Percentiles rank a stretch among this genome's conserved stretches.
Conservation (phyloP, 53 echinoderm and acorn worm genomes). For the Zoroaster sp. region DNA sequence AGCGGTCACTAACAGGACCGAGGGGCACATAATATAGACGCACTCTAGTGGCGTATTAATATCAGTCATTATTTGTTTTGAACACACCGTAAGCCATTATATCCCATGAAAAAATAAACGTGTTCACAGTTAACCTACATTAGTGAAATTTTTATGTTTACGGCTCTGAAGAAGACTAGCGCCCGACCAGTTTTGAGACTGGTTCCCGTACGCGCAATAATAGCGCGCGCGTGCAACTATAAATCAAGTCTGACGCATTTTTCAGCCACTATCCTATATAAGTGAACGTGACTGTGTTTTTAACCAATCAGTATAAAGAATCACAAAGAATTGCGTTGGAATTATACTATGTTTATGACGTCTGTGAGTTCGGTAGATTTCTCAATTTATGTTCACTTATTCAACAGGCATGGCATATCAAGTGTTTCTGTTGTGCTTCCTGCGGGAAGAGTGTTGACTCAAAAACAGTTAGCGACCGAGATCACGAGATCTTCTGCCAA, state of each 20-base stretch:
- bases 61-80: too few species aligned
- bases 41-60: too few species aligned
- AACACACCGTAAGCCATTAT: too few species aligned
- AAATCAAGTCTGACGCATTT: neutral
- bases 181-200: too few species aligned
- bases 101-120: too few species aligned
- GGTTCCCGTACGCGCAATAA: too few species aligned
- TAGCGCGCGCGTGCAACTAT: neutral
- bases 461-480: slow-evolving; percentile 84
- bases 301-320: neutral
- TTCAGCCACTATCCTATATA: neutral
- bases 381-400: too few species aligned
- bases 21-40: neutral
- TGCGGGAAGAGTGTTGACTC: slow-evolving; percentile 96
- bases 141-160: too few species aligned
- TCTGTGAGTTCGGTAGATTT: too few species aligned
- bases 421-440: slow-evolving; percentile 88
- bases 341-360: too few species aligned
- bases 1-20: neutral
- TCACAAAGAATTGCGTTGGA: neutral
- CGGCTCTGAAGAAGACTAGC: too few species aligned
- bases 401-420: slow-evolving; percentile 87
- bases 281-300: neutral
- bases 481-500: slow-evolving; percentile 96
- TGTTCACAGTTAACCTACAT: too few species aligned